Base-by-base conservation (phyloP, 1,140 invertebrate genomes). In the Hypsibius dujardini region DNA sequence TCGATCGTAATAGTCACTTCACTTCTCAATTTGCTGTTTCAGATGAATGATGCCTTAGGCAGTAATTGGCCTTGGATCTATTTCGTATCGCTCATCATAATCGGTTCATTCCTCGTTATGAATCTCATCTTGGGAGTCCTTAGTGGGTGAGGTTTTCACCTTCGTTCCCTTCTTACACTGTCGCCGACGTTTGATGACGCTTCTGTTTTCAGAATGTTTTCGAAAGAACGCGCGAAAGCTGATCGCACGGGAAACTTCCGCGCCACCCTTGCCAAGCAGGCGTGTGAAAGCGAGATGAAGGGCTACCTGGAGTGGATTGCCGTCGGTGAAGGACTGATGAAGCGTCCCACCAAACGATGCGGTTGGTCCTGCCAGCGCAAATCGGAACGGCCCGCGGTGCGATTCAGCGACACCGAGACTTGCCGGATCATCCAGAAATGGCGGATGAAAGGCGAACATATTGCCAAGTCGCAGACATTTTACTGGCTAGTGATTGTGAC, bases 51-150 rank as follows among this genome's bases (percentile, higher is more conserved):
- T 85, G 94, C 95, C 78, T 85, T 96, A 82, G 95, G 96, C 81
- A 92, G 87, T 85, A 85, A 84, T 79, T 98, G 90, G 85, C 98
- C 99, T 85, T 98, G 94, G 93, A 89, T 98, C 83, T 99, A 99
- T 87, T 99, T 99, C 86, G 93, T 98, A 84, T 94, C 95, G 84
- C 88, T 99, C 78, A 99, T 99, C 83, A 91, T 99, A 80, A 86
- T 99, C 81, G 96, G 96, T 82, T 99, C 96, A 81, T 99, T 99
- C 87, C 99, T 99, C 86, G 98, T 99, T 96, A 90, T 99, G 86
- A 99, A 99, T 86, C 87, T 99, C 87, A 95, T 99, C 87, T 92
- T 99, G 83, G 96, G 96, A 89, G 96, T 99, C 78, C 88, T 99
- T 81, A 96, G 92, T 84, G 96, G 96, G 95, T 98, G 84, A 90